phyloP scores from a whole-genome alignment of 1,140 invertebrate genomes.

The Leptopilina clavipes region DNA sequence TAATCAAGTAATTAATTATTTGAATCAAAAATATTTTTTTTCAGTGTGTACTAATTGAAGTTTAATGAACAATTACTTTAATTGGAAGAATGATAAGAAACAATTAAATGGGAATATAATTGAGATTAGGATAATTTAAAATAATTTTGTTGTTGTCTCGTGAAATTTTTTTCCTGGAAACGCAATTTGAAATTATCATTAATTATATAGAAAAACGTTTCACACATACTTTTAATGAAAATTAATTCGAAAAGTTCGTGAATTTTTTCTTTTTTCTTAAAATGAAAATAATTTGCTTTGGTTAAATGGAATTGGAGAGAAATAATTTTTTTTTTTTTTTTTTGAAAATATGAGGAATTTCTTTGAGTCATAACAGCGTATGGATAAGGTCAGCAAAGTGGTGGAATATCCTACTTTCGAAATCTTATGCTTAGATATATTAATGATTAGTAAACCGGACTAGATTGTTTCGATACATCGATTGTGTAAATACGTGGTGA shows the following conservation, averaged over 20 bases:
- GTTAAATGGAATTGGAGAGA: background rate
- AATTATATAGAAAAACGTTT: background rate
- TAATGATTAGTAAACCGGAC: constrained; percentile 35
- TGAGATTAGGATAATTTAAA: constrained; percentile 2
- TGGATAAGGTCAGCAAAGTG: constrained; percentile 50
- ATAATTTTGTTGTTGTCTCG: constrained; percentile 1
- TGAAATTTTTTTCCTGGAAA: background rate
- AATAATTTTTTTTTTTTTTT: background rate
- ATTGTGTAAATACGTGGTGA: constrained; percentile 10
- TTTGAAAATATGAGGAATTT: constrained; percentile 46
- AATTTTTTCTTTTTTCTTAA: background rate
- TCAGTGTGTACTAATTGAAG: background rate
- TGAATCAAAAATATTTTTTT: too few relatives aligned
- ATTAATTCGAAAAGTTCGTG: background rate
- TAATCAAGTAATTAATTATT: too few relatives aligned
- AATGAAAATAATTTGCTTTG: background rate
- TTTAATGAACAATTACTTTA: background rate
- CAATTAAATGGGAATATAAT: background rate
- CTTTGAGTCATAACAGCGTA: constrained; percentile 43
- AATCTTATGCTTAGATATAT: constrained; percentile 43
- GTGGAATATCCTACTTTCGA: constrained; percentile 56
- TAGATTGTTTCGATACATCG: constrained; percentile 32
- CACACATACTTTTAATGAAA: too few relatives aligned
- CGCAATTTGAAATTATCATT: background rate
- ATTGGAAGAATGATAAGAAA: background rate